Evolutionary conservation across 2,113 vertebrate genomes (phyloP), one percentile per base, ranked within the genome.

Genomic region (Ageneiosus marmoratus): DNA sequence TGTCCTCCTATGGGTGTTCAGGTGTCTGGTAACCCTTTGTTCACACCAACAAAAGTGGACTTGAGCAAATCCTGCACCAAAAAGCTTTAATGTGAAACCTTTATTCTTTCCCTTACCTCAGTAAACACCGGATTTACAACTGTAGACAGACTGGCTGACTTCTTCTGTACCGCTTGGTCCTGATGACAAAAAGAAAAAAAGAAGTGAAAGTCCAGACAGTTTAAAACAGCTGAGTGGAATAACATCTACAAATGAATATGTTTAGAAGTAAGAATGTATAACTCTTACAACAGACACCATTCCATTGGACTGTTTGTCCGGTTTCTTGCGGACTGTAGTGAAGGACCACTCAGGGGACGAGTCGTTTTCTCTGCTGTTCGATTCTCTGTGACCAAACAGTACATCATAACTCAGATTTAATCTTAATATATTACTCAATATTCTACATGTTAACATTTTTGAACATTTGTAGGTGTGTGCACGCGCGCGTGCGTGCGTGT

Each of bases 271-370:
- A 73, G 62, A 10, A 81, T 6, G 11, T 44, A 48, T 20, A 48
- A 20, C 46, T 5, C 12, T 44, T 8, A 53, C 72, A 53, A 20
- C 48, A 93, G 95, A 10, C 81, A 97, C 96, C 69, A 94, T 95
- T 73, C 96, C 97, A 9, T 98, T 98, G 86, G 96, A 94, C 24
- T 97, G 93, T 86, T 95, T 95, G 9, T 97, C 96, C 0, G 96
- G 92, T 85, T 98, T 98, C 95, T 97, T 97, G n/a, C 97, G 92
- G 79, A 99, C 96, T 0, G 96, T 98, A 62, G 97, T 97, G 89
- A 99, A 99, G 79, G 94, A 95, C 97, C 98, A 99, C 88, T 96
- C 92, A 50, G 95, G 92, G 86, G 94, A 93, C 0, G 65, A 55
- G 83, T 94, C 93, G 48, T 95, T 96, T 86, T 98, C 96, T 77